Evolutionary conservation across 2,888 invertebrate species (phyloP).

Genomic region (Ligdia adustata): DNA sequence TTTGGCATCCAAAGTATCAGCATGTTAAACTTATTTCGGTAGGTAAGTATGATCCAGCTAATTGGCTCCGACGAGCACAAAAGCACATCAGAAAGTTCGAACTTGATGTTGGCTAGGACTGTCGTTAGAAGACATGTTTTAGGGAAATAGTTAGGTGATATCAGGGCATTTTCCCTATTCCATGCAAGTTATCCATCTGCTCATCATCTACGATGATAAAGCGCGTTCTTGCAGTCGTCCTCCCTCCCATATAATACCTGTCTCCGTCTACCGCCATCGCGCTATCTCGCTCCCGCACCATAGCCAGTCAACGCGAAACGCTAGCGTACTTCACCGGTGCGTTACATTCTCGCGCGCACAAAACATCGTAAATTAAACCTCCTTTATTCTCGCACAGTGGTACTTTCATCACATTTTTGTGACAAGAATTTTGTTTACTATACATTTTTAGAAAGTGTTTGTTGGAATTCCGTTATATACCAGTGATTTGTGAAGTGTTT

Average conservation of each 20-base stretch:
- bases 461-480: constrained; percentile 26
- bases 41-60: too few species aligned
- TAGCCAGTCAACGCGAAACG: constrained; percentile 75
- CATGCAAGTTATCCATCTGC: neutral
- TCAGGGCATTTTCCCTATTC: too few species aligned
- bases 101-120: too few species aligned
- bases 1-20: too few species aligned
- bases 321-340: constrained; percentile 68
- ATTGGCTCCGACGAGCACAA: too few species aligned
- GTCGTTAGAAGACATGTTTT: too few species aligned
- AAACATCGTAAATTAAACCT: constrained; percentile 58
- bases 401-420: constrained; percentile 7
- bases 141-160: too few species aligned
- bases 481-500: constrained; percentile 48
- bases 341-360: constrained; percentile 46
- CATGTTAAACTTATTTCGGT: too few species aligned
- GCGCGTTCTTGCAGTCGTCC: constrained; percentile 59
- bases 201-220: constrained; percentile 10
- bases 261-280: constrained; percentile 68
- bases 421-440: constrained; percentile 14
- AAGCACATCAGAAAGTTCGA: too few species aligned
- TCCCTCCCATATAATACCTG: constrained; percentile 68
- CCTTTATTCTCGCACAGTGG: constrained; percentile 34
- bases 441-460: constrained; percentile 38
- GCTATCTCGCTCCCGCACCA: constrained; percentile 66